Conservation (phyloP, 2,113 vertebrate species). For the Xenotilapia caudafasciata region DNA sequence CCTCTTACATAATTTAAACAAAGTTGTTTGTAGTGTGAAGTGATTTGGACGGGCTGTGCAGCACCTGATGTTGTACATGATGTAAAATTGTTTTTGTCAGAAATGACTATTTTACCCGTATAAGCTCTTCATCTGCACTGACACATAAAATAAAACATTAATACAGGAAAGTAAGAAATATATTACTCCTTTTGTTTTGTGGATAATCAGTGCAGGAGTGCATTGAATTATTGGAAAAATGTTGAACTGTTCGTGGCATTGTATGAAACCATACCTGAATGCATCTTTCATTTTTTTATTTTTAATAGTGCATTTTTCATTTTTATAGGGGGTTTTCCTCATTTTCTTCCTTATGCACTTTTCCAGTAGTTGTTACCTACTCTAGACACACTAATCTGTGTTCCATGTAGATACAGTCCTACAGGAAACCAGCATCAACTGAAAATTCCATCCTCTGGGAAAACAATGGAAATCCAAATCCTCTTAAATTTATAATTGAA, state of each 20-base stretch:
- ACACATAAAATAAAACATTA: neutral
- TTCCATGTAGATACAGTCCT: neutral
- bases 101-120: neutral
- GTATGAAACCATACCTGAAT: neutral
- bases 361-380: neutral
- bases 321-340: neutral
- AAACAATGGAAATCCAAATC: neutral
- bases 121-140: neutral
- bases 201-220: neutral
- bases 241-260: neutral
- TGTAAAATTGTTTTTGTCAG: neutral
- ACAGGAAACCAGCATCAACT: neutral
- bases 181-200: neutral
- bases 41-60: neutral
- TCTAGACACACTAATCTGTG: neutral
- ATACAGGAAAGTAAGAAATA: neutral
- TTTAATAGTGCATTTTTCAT: neutral
- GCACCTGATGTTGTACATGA: neutral
- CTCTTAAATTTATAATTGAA: neutral
- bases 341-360: neutral
- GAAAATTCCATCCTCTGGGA: neutral
- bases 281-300: neutral
- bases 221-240: neutral
- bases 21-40: neutral
- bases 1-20: neutral